These are phyloP conservation scores for human (Homo sapiens) DNA, from an alignment of 2,113 vertebrate species.

Conservation along the genomic window DNA sequence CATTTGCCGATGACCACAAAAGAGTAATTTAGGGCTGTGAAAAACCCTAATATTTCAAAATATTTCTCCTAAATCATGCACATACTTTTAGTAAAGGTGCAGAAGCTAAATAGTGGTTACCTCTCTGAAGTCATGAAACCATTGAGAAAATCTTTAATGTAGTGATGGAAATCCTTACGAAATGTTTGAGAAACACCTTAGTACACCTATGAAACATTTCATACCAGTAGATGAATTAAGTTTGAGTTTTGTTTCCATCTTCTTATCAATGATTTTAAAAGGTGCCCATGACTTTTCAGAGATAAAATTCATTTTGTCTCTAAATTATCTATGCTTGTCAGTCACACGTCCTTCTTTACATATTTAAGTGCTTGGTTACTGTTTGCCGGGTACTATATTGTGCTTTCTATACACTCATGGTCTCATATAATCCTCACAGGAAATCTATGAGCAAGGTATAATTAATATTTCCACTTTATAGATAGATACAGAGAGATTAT, in stretches of 20 bases:
- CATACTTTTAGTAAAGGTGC: not conserved
- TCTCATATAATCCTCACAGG: not conserved
- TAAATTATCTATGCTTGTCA: not conserved
- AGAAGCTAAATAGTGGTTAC: not conserved
- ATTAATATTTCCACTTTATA: not conserved
- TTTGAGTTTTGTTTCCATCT: not conserved
- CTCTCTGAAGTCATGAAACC: not conserved
- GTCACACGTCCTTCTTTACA: not conserved
- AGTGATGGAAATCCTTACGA: not conserved
- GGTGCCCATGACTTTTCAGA: not conserved
- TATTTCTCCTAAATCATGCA: not conserved
- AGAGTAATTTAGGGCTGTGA: not conserved
- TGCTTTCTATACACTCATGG: not conserved
- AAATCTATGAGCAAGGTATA: not conserved
- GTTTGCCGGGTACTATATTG: not conserved
- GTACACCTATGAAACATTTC: not conserved
- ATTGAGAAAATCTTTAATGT: constrained; percentile 6
- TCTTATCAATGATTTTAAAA: not conserved
- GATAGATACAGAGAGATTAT: not conserved
- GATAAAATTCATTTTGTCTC: not conserved
- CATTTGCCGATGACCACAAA: not conserved
- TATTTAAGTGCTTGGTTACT: not conserved
- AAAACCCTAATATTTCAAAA: constrained; percentile 22
- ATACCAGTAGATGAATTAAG: not conserved
- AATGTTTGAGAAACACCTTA: not conserved